phyloP scores from a whole-genome alignment of 2,888 invertebrate species.

The Unio delphinus region DNA sequence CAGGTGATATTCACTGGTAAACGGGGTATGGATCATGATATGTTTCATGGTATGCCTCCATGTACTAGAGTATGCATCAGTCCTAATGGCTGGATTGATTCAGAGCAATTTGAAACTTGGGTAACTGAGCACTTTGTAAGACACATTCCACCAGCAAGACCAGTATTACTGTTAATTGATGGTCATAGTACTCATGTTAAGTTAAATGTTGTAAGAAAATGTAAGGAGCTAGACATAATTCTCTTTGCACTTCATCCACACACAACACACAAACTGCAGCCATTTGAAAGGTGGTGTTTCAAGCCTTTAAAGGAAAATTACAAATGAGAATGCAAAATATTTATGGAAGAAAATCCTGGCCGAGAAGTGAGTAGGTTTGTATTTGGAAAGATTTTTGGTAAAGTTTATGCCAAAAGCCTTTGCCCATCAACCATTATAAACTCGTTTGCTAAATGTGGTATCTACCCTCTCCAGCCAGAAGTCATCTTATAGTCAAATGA shows the following conservation, averaged over 20 bases:
- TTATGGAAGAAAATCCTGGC: too few relatives aligned
- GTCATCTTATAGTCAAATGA: too few relatives aligned
- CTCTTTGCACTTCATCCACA: constrained; percentile 65
- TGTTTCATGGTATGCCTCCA: constrained; percentile 55
- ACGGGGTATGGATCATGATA: constrained; percentile 46
- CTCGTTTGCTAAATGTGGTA: too few relatives aligned
- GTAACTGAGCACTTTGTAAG: constrained; percentile 65
- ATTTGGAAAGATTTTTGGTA: too few relatives aligned
- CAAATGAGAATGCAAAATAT: neutral
- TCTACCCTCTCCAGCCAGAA: too few relatives aligned
- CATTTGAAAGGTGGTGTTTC: constrained; percentile 36
- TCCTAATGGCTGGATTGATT: constrained; percentile 57
- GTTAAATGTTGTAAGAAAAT: constrained; percentile 51
- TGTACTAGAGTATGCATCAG: constrained; percentile 49
- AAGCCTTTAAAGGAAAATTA: constrained; percentile 24
- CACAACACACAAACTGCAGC: constrained; percentile 58
- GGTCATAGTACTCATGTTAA: constrained; percentile 58
- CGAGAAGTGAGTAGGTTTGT: too few relatives aligned
- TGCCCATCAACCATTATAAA: too few relatives aligned
- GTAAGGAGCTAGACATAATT: constrained; percentile 57
- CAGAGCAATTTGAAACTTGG: constrained; percentile 36
- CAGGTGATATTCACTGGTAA: constrained; percentile 51
- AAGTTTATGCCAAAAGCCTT: too few relatives aligned
- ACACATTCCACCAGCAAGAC: neutral
- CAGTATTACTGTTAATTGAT: constrained; percentile 60